These are phyloP conservation scores for Corythoichthys haematopterus DNA, from an alignment of 2,113 vertebrate genomes.

Conservation along the genomic window DNA sequence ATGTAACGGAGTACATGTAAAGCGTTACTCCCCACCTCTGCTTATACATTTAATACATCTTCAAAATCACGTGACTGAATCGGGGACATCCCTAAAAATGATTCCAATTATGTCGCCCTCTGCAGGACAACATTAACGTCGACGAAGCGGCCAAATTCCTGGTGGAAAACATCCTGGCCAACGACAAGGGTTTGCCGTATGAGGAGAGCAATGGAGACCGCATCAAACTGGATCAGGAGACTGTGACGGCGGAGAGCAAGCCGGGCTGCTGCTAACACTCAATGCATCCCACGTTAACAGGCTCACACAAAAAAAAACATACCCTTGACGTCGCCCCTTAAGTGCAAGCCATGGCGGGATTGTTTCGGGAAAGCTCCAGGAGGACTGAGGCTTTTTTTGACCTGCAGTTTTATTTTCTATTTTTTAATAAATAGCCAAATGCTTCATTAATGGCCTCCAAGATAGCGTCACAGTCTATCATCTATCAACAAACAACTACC, in stretches of 20 bases:
- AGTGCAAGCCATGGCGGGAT: constrained; percentile 28
- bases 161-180: constrained; percentile 89
- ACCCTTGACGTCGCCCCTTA: constrained; percentile 6
- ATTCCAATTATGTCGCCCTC: constrained; percentile 4
- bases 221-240: constrained; percentile 82
- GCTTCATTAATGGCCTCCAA: constrained; percentile 19
- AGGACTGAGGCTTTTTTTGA: constrained; percentile 27
- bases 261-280: constrained; percentile 87
- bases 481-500: not conserved
- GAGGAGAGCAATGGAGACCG: constrained; percentile 84
- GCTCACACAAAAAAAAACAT: not conserved
- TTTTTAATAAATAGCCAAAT: constrained; percentile 10
- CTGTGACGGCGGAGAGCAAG: constrained; percentile 81
- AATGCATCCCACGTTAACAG: constrained; percentile 22
- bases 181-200: constrained; percentile 80
- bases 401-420: constrained; percentile 11
- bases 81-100: too few relatives aligned
- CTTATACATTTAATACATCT: too few relatives aligned
- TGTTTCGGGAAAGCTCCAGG: constrained; percentile 25
- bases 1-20: too few relatives aligned
- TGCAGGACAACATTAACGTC: constrained; percentile 96
- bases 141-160: constrained; percentile 93
- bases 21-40: too few relatives aligned
- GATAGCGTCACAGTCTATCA: not conserved
- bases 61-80: too few relatives aligned